Conservation (phyloP, 2,797 vertebrate genomes). For the Rhinogobio ventralis region DNA sequence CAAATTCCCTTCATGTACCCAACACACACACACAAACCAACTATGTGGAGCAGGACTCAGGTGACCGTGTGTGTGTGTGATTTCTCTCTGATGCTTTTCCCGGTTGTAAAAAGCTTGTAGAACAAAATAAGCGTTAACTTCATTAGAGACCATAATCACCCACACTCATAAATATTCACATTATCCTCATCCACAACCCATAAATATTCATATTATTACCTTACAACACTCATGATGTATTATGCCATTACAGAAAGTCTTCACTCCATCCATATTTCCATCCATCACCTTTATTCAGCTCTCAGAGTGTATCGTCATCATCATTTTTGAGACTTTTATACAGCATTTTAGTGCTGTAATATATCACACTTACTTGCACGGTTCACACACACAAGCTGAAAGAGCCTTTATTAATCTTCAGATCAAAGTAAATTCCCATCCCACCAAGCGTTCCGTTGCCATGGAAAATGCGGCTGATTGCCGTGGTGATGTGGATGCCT, state of each 20-base stretch:
- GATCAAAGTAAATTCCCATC: constrained; percentile 37
- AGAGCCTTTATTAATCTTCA: constrained; percentile 40
- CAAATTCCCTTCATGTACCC: not conserved
- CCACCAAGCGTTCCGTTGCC: constrained; percentile 6
- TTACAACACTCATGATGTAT: constrained; percentile 12
- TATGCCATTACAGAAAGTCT: constrained; percentile 27
- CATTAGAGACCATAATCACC: constrained; percentile 34
- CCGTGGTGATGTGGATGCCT: constrained; percentile 12
- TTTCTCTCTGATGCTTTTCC: constrained; percentile 22
- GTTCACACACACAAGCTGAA: not conserved
- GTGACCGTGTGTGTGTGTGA: constrained; percentile 25
- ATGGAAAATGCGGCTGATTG: constrained; percentile 32
- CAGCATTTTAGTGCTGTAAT: constrained; percentile 26
- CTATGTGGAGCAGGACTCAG: constrained; percentile 21
- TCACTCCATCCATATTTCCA: constrained; percentile 25
- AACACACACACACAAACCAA: constrained; percentile 13
- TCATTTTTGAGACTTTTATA: constrained; percentile 41
- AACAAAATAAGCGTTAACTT: constrained; percentile 50
- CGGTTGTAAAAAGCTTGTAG: constrained; percentile 45
- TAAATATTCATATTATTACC: constrained; percentile 49
- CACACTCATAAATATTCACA: constrained; percentile 45
- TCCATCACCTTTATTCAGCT: constrained; percentile 40
- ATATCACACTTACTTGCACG: constrained; percentile 31
- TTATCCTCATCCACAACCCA: constrained; percentile 4
- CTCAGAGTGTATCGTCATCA: constrained; percentile 20